Base-by-base conservation (phyloP, 2,888 invertebrate species). In the Eupithecia insigniata region DNA sequence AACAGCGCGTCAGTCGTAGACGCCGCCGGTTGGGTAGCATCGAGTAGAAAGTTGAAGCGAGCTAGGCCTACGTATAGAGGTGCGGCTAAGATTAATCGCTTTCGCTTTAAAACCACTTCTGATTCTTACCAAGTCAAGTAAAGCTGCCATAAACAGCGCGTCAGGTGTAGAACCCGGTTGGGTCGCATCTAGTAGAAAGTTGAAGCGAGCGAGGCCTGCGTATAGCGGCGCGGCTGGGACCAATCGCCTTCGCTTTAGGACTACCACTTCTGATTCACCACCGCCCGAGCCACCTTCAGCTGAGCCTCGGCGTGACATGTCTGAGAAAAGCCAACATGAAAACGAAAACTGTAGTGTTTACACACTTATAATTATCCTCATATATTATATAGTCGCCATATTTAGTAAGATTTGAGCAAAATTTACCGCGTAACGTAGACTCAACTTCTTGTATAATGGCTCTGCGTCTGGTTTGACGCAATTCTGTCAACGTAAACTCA, bases 21-120 rank as follows among this genome's bases (percentile, higher is more conserved):
- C 99, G n/a, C n/a, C n/a, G n/a, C 99, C 0, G 99, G 99, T 73
- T 98, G 97, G 80, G 99, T 99, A 14, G 98, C 98, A 90, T 99
- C 99, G 78, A 99, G 89, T 46, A 99, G 93, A 89, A 99, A 99
- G 62, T 97, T 97, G 85, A 99, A 97, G 60, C 99, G 94, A 51
- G 97, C 94, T 95, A 99, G 97, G 12, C 99, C 99, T n/a, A 97
- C 96, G 83, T 96, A 96, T 22, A 99, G 95, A 0, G 97, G 96
- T 62, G 95, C 95, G 0, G 96, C 96, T 28, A 97, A 96, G 18
- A 99, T 98, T 69, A 99, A 89, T 78, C 97, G 96, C 67, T 99
- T 95, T 82, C 99, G 98, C 86, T 98, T 98, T 61, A 98, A 90
- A 1, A 98, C 96, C 79, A 46, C n/a, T n/a, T n/a, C 46, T 22